These are phyloP conservation scores for Osmoderma eremita DNA, from an alignment of 2,888 invertebrate species.

Conservation along the genomic window DNA sequence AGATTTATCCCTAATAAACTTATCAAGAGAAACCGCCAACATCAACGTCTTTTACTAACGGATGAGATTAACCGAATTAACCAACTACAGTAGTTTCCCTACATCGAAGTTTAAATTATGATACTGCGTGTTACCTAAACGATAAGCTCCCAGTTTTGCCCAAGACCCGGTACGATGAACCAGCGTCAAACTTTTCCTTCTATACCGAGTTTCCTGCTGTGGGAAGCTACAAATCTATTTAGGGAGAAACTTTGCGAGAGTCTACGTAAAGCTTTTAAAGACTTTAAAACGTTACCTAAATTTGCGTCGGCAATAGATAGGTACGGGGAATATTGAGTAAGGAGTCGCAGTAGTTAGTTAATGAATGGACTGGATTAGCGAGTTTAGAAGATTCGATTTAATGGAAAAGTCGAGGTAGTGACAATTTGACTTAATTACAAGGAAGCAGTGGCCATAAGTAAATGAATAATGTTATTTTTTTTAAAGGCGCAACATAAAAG, in stretches of 20 bases:
- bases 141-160: background rate
- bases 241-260: background rate
- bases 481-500: no score
- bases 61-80: conserved; percentile 12
- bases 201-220: no score
- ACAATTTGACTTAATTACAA: no score
- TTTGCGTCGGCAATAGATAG: background rate
- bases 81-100: background rate
- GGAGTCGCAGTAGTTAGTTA: background rate
- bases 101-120: conserved; percentile 9
- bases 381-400: background rate
- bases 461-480: no score
- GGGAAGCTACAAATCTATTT: background rate
- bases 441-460: no score
- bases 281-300: conserved; percentile 1
- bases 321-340: background rate
- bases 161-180: background rate
- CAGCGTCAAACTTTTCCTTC: background rate
- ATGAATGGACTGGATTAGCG: conserved; percentile 4
- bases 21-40: no score
- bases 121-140: background rate
- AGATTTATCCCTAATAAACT: no score
- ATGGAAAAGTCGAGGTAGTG: no score
- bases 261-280: conserved; percentile 4
- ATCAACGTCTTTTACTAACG: background rate